Evolutionary conservation across 2,888 invertebrate species (phyloP), one percentile per base, ranked within the genome.

Genomic region (Andrena camellia): DNA sequence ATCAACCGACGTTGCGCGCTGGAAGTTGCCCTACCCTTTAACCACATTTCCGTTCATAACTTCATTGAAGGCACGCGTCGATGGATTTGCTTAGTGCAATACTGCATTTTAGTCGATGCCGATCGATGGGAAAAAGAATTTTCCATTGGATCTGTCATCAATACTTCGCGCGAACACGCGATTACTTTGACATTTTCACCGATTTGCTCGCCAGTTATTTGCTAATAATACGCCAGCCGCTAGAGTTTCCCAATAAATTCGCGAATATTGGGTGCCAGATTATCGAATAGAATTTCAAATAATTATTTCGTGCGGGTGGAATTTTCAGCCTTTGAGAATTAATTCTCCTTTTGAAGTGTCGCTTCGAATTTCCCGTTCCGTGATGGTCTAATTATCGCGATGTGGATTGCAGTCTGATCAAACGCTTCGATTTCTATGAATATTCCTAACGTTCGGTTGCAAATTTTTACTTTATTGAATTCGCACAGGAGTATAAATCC

Each of bases 221-320:
- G 52, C 23, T 20, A 26, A 35, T n/a, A n/a, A 63, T n/a, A 29
- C 5, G 17, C 1, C 50, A 8, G 10, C 17, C 8, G 20, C n/a
- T 20, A 1, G 42, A 13, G 33, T 31, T 42, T 13, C 23, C 33
- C 42, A 17, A 57, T 57, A 63, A 70, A 76, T 70, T 76, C 4
- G 7, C 31, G 48, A 54, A 35, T 68, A 33, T 57, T 20, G 23
- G 17, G 13, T 23, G 42, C 10, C 26, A 4, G 7, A 7, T 33
- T 10, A 31, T 76, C 29, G n/a, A 71, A 76, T 17, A 13, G 23
- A 63, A 54, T 63, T 26, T 23, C 23, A 31, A 6, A 33, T 62
- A 59, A 68, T 52, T 52, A 35, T 52, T 60, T 17, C 29, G 13
- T 0, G 62, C 23, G 17, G 8, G 4, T 4, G 50, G 2, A 10